Percentiles rank a stretch among this genome's conserved stretches.
Evolutionary conservation across 2,797 vertebrate genomes (phyloP).

Genomic region (Moxostoma hubbsi): DNA sequence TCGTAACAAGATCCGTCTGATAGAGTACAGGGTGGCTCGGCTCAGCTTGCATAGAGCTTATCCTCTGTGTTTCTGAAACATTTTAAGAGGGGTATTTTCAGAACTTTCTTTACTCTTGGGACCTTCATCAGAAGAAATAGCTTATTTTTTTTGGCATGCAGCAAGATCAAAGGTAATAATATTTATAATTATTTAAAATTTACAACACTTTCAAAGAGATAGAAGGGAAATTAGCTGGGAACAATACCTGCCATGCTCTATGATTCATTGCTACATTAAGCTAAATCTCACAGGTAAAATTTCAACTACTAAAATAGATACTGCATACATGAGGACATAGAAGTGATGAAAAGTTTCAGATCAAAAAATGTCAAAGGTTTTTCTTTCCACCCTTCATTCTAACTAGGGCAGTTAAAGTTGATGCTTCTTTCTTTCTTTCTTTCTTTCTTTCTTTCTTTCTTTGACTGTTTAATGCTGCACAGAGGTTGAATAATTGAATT

Average conservation of each 20-base stretch:
- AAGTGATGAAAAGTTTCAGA: neutral
- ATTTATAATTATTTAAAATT: constrained; percentile 8
- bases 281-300: neutral
- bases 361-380: neutral
- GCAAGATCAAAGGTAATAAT: neutral
- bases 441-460: too few species aligned
- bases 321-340: neutral
- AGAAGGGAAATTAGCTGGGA: neutral
- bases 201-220: constrained; percentile 9
- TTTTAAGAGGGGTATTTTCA: neutral
- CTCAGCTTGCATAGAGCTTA: neutral
- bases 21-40: neutral
- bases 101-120: neutral
- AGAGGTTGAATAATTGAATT: neutral
- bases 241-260: neutral
- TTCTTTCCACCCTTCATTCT: neutral
- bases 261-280: neutral
- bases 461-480: neutral
- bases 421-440: too few species aligned
- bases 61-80: neutral
- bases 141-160: neutral
- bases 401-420: neutral
- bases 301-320: neutral
- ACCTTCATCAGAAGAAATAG: constrained; percentile 14
- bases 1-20: constrained; percentile 23